These are phyloP conservation scores for Rhagium mordax DNA, from an alignment of 2,888 invertebrate genomes.

Conservation along the genomic window DNA sequence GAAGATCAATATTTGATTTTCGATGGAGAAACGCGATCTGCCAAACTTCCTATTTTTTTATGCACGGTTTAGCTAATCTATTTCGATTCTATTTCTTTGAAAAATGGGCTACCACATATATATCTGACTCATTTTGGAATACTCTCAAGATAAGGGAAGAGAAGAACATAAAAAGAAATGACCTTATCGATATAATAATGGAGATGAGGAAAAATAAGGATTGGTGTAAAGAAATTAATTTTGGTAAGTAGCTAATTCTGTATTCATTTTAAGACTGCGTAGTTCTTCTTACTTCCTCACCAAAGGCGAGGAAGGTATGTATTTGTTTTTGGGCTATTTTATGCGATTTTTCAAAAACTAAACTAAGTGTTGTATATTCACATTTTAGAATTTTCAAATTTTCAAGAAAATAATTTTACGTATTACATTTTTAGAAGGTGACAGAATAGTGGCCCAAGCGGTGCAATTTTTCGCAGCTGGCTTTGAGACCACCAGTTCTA, in stretches of 20 bases:
- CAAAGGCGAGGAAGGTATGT: too few species aligned
- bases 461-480: slow-evolving; percentile 74
- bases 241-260: slow-evolving; percentile 30
- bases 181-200: slow-evolving; percentile 72
- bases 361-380: too few species aligned
- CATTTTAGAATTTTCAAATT: too few species aligned
- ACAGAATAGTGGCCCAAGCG: slow-evolving; percentile 46
- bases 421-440: slow-evolving; percentile 40
- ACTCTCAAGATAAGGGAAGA: slow-evolving; percentile 59
- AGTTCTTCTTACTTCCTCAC: too few species aligned
- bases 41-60: slow-evolving; percentile 57
- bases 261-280: too few species aligned
- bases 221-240: slow-evolving; percentile 8
- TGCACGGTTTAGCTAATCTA: slow-evolving; percentile 52
- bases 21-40: slow-evolving; percentile 53
- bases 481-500: slow-evolving; percentile 76
- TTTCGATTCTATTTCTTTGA: slow-evolving; percentile 60
- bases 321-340: too few species aligned
- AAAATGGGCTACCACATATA: slow-evolving; percentile 53
- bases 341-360: too few species aligned
- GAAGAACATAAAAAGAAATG: slow-evolving; percentile 67
- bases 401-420: too few species aligned
- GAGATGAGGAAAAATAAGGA: slow-evolving; percentile 19
- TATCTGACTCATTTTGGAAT: slow-evolving; percentile 58
- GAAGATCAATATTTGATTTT: slow-evolving; percentile 62